Conservation (phyloP, 1,140 invertebrate genomes). For the Chionoecetes opilio region DNA sequence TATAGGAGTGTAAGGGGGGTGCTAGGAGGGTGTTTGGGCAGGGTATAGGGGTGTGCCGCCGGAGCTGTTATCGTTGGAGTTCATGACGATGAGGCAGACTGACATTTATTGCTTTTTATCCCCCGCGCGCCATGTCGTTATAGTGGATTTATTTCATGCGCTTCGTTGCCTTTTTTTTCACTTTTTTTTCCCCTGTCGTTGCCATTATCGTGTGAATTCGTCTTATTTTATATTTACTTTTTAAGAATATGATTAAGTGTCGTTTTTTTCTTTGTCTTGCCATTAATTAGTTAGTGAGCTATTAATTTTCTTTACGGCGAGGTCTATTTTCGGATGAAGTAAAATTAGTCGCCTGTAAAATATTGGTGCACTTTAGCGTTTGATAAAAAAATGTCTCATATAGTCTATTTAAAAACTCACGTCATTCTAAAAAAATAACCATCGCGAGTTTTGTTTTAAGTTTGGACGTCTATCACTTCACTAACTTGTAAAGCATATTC, state of each 20-base stretch:
- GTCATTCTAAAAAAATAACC: neutral
- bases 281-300: conserved; percentile 30
- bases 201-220: neutral
- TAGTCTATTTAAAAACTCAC: neutral
- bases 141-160: neutral
- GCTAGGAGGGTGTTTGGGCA: neutral
- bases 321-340: conserved; percentile 8
- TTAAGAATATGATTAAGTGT: neutral
- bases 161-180: neutral
- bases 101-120: conserved; percentile 12
- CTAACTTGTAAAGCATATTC: too few relatives aligned
- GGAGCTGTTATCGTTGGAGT: too few relatives aligned
- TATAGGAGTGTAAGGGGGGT: neutral
- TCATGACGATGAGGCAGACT: neutral
- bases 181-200: neutral
- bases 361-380: neutral
- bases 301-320: conserved; percentile 6
- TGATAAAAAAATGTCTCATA: too few relatives aligned
- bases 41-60: neutral
- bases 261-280: neutral
- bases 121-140: neutral
- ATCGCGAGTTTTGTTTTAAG: too few relatives aligned
- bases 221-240: neutral
- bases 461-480: too few relatives aligned
- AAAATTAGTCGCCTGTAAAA: neutral